phyloP scores from a whole-genome alignment of 2,113 vertebrate genomes.

The Toxotes chatareus region DNA sequence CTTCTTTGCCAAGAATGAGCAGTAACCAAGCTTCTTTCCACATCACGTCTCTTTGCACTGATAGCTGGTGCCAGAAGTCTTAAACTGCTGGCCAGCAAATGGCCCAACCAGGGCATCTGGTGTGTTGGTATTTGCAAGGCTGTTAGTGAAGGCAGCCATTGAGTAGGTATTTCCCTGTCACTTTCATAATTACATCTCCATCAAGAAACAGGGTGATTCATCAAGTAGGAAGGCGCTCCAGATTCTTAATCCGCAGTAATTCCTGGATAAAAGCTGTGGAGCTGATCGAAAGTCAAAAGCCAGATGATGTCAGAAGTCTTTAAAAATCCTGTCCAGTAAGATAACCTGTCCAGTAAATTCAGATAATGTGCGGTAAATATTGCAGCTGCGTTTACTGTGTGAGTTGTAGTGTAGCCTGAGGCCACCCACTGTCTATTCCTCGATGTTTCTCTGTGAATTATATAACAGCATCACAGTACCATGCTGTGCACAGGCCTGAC shows the following conservation, averaged over 20 bases:
- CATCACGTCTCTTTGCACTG: not conserved
- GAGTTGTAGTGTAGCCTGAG: conserved; percentile 19
- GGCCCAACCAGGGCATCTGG: not conserved
- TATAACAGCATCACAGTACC: conserved; percentile 39
- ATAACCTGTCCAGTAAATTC: not conserved
- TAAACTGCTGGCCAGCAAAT: not conserved
- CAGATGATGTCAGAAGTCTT: conserved; percentile 15
- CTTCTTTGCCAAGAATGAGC: not conserved
- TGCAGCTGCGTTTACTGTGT: not conserved
- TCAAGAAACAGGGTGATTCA: not conserved
- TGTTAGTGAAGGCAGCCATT: not conserved
- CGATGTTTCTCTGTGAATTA: conserved; percentile 30
- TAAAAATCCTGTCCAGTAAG: not conserved
- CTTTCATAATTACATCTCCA: conserved; percentile 8
- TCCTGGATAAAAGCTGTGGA: not conserved
- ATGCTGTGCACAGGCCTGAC: conserved; percentile 34
- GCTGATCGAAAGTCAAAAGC: conserved; percentile 10
- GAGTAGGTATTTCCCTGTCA: not conserved
- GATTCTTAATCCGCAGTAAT: conserved; percentile 5
- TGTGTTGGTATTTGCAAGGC: not conserved
- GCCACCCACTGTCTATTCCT: conserved; percentile 32
- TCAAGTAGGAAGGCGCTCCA: not conserved
- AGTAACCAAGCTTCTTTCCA: not conserved
- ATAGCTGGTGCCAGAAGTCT: conserved; percentile 4
- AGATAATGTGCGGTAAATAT: not conserved